Evolutionary conservation across 2,113 vertebrate species (phyloP), one percentile per base, ranked within the genome.

Genomic region (Scopus umbretta): DNA sequence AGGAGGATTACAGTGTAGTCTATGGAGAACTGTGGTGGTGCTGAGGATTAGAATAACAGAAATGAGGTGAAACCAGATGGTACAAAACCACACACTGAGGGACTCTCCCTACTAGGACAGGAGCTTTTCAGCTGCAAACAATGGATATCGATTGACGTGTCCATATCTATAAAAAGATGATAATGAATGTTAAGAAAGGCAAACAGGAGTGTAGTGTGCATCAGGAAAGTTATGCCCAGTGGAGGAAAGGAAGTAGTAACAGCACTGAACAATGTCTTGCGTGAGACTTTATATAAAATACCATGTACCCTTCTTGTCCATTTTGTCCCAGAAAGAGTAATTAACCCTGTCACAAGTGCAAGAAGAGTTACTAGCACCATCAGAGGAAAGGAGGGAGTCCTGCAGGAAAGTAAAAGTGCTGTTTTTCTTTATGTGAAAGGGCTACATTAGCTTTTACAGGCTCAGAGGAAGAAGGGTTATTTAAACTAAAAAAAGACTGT

Each of bases 111-210:
- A 74, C 43, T 0, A 81, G 53, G 30, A 38, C 30, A 65, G 13
- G 12, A 89, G 12, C 17, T 56, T 87, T 80, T 66, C 30, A 53
- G 34, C 40, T 76, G 68, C 38, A 55, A 90, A 74, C 47, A 53
- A 18, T 0, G 1, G 21, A 34, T 32, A 83, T 17, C 0, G 0
- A 88, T 70, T 72, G 52, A 56, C 2, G 0, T 22, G 13, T 49
- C 16, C 8, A 1, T 19, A 76, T 10, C 34, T 65, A 42, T 23
- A n/a, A 59, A 52, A 59, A 71, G 6, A 62, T 9, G 4, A 79
- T 6, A 78, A 81, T 30, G 4, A 72, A 80, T 5, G 7, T n/a
- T 74, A 61, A 56, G 67, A 79, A 84, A 67, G 22, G 16, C 29
- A 74, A 84, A 59, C 3, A 34, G 40, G 21, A 65, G 16, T 4